Percentiles rank a stretch among this genome's conserved stretches.
Evolutionary conservation across 2,797 vertebrate genomes (phyloP).

Genomic region (Acipenser oxyrinchus): DNA sequence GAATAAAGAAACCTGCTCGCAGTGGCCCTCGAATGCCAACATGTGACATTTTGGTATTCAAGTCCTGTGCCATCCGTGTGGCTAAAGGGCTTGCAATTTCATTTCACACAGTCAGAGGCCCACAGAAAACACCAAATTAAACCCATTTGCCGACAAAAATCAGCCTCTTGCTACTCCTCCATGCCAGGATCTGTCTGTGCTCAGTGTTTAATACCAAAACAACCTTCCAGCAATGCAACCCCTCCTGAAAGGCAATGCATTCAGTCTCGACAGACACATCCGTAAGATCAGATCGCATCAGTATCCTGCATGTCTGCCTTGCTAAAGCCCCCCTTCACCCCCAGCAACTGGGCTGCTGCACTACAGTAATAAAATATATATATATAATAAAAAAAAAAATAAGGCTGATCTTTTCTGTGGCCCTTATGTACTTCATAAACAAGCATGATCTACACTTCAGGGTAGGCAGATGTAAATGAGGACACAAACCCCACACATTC

Average conservation of each 20-base stretch:
- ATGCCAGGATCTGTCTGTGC: conserved; percentile 47
- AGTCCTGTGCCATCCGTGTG: conserved; percentile 49
- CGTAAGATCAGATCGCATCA: background rate
- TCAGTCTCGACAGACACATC: background rate
- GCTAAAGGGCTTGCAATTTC: conserved; percentile 67
- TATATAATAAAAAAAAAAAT: background rate
- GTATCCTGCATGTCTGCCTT: background rate
- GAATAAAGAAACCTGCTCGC: no score
- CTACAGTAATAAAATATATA: background rate
- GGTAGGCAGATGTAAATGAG: conserved; percentile 7
- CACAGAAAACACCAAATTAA: conserved; percentile 56
- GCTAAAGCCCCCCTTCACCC: background rate
- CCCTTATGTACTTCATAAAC: background rate
- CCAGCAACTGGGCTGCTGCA: background rate
- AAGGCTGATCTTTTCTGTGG: background rate
- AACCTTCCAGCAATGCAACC: background rate
- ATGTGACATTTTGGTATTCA: conserved; percentile 55
- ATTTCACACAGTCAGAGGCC: conserved; percentile 65
- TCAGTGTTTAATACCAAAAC: conserved; percentile 43
- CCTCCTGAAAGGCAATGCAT: no score
- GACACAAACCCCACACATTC: conserved; percentile 6
- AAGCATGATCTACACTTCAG: conserved; percentile 5
- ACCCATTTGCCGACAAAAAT: conserved; percentile 41
- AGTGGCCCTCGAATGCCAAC: no score
- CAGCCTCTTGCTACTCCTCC: conserved; percentile 42